phyloP scores from a whole-genome alignment of 2,888 invertebrate genomes.

The Microdon myrmicae region DNA sequence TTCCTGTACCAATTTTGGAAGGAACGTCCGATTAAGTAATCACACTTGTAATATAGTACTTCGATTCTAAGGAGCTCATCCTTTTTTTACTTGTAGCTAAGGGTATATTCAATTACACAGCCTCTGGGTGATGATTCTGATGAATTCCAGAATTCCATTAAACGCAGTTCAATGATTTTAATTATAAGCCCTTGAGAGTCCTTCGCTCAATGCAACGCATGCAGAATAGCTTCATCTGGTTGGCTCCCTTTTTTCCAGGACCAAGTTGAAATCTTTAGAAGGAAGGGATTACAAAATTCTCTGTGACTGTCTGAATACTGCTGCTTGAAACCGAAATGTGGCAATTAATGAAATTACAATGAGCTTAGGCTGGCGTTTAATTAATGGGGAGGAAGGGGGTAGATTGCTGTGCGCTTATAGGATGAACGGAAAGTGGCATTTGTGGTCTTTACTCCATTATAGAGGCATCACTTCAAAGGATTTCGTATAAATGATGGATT shows the following conservation, averaged over 20 bases:
- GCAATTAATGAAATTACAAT: slow-evolving; percentile 49
- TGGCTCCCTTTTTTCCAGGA: slow-evolving; percentile 7
- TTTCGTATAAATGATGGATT: slow-evolving; percentile 17
- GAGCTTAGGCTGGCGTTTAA: slow-evolving; percentile 44
- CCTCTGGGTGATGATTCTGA: slow-evolving; percentile 26
- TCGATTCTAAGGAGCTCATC: slow-evolving; percentile 12
- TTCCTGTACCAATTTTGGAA: slow-evolving; percentile 28
- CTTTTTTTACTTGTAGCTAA: slow-evolving; percentile 6
- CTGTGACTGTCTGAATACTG: slow-evolving; percentile 12
- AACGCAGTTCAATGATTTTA: slow-evolving; percentile 54
- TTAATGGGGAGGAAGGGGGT: slow-evolving; percentile 21
- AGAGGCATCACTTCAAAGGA: slow-evolving; percentile 34
- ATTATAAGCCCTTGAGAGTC: slow-evolving; percentile 51
- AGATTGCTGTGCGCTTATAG: slow-evolving; percentile 14
- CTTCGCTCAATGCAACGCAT: slow-evolving; percentile 31
- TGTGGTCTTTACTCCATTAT: slow-evolving; percentile 26
- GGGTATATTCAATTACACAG: slow-evolving; percentile 42
- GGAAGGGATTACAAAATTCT: slow-evolving; percentile 24
- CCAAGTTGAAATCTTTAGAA: slow-evolving; percentile 7
- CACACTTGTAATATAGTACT: too few relatives aligned
- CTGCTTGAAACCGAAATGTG: slow-evolving; percentile 37
- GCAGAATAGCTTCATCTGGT: slow-evolving; percentile 21
- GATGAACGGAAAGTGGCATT: slow-evolving; percentile 10
- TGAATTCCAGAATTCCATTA: slow-evolving; percentile 52
- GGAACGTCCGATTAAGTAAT: slow-evolving; percentile 43